Conservation (phyloP, 2,113 vertebrate species). For the Indri indri region DNA sequence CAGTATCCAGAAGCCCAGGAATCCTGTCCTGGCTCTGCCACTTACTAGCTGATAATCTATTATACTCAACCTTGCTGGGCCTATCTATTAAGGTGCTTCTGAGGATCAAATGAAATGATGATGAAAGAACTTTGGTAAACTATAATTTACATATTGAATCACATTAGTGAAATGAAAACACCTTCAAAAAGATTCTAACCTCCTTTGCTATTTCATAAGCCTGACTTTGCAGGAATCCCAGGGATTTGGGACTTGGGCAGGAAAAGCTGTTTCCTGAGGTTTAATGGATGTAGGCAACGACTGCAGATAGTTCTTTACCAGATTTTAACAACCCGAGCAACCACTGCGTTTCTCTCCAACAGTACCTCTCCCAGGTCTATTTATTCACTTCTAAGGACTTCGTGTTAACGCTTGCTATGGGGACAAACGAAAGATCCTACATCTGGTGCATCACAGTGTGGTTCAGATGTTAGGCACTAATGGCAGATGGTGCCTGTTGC, state of each 20-base stretch:
- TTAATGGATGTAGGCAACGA: neutral
- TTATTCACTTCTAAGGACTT: neutral
- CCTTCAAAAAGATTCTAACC: neutral
- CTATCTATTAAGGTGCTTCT: neutral
- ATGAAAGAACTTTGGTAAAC: neutral
- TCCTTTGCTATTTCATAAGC: neutral
- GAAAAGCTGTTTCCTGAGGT: neutral
- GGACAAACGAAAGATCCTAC: conserved; percentile 13
- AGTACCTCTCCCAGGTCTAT: neutral
- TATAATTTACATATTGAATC: neutral
- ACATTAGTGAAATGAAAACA: neutral
- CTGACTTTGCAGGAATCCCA: neutral
- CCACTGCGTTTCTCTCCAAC: neutral
- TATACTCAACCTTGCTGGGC: neutral
- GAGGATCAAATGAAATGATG: neutral
- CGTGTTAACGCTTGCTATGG: neutral
- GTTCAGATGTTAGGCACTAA: neutral
- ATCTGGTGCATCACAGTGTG: neutral
- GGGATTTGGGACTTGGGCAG: neutral
- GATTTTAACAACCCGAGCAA: neutral
- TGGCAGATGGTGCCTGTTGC: neutral
- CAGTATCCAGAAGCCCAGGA: neutral
- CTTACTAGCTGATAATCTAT: neutral
- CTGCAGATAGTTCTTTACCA: neutral
- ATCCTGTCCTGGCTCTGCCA: neutral